These are phyloP conservation scores for Mythimna impura DNA, from an alignment of 2,888 invertebrate species.

Conservation along the genomic window DNA sequence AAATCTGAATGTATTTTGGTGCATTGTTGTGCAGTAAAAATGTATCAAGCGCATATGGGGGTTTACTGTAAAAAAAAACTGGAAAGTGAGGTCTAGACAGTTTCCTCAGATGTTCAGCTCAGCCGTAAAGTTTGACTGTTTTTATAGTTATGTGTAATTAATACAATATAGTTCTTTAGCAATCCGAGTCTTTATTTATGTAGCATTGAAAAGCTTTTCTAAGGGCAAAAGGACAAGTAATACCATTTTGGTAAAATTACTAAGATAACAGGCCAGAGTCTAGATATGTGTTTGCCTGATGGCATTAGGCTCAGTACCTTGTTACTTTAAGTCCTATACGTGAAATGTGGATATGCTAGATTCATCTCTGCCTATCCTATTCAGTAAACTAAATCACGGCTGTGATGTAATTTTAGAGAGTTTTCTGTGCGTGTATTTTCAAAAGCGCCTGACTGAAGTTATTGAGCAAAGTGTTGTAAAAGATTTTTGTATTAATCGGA, in stretches of 20 bases:
- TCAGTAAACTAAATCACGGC: too few relatives aligned
- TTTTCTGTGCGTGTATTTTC: not conserved
- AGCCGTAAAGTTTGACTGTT: conserved; percentile 73
- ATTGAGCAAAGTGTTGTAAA: conserved; percentile 49
- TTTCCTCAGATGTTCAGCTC: conserved; percentile 43
- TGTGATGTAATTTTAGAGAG: not conserved
- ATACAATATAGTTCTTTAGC: conserved; percentile 68
- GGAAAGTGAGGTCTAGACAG: conserved; percentile 8
- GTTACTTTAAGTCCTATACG: too few relatives aligned
- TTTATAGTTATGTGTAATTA: conserved; percentile 67
- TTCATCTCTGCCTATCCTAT: not conserved
- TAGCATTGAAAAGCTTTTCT: not conserved
- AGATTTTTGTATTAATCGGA: not conserved
- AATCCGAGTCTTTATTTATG: conserved; percentile 47
- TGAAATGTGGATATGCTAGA: not conserved
- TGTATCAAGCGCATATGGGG: too few relatives aligned
- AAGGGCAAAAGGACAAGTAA: not conserved
- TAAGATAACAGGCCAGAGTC: too few relatives aligned
- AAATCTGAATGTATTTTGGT: not conserved
- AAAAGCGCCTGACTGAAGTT: conserved; percentile 58
- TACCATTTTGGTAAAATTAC: too few relatives aligned
- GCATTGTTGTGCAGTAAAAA: not conserved
- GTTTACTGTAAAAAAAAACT: not conserved
- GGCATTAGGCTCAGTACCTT: too few relatives aligned
- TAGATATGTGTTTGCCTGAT: not conserved